These are phyloP conservation scores for Stegostoma tigrinum DNA, from an alignment of 2,113 vertebrate species.

Conservation along the genomic window DNA sequence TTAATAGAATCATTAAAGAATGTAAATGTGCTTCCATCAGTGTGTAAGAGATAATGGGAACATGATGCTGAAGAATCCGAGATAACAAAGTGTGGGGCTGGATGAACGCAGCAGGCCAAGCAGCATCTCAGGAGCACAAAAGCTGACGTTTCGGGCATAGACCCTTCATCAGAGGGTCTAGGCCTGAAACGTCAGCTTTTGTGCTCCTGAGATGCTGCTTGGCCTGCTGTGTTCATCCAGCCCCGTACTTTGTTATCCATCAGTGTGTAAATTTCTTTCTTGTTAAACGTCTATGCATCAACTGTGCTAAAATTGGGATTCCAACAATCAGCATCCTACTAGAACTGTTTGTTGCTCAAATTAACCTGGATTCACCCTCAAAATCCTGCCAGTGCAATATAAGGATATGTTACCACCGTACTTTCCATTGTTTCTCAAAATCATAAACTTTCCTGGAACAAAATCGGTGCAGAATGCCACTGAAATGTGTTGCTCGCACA, in stretches of 20 bases:
- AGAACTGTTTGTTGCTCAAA: neutral
- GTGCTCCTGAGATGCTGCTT: too few species aligned
- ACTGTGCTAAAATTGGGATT: neutral
- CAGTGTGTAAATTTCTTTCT: slow-evolving; percentile 27
- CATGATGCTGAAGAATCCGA: too few species aligned
- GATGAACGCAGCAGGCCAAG: too few species aligned
- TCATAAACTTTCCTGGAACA: neutral
- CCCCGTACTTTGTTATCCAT: too few species aligned
- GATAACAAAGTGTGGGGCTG: too few species aligned
- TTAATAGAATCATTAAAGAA: slow-evolving; percentile 30
- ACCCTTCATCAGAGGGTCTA: too few species aligned
- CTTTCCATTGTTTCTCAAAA: neutral
- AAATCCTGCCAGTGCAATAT: neutral
- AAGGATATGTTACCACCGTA: too few species aligned
- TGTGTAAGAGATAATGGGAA: too few species aligned
- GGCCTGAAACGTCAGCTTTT: too few species aligned
- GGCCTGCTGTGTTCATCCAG: too few species aligned
- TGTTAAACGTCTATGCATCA: neutral
- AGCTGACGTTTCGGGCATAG: too few species aligned
- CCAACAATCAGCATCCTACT: neutral
- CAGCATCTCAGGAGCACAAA: too few species aligned
- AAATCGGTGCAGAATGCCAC: neutral
- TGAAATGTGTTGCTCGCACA: neutral
- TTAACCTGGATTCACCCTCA: neutral
- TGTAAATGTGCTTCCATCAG: slow-evolving; percentile 20